Conservation (phyloP, 2,797 vertebrate genomes). For the Prunella strophiata region DNA sequence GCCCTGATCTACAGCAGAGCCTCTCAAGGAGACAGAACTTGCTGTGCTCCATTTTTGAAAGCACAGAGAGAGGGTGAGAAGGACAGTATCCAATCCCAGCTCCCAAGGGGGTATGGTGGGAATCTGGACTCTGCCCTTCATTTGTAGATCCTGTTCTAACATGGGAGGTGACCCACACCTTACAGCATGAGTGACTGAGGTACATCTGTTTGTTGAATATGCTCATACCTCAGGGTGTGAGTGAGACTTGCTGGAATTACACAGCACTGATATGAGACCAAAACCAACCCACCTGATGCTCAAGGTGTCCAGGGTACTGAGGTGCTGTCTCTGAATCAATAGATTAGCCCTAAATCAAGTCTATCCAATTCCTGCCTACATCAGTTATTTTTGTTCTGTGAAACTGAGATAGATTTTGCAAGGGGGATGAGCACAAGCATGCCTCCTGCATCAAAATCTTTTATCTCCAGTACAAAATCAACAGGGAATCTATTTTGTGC, state of each 20-base stretch:
- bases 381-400: background rate
- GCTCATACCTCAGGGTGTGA: background rate
- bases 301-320: background rate
- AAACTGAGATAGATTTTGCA: background rate
- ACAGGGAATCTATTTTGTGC: background rate
- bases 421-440: background rate
- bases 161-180: rapidly evolving
- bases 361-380: background rate
- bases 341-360: background rate
- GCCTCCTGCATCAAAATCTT: background rate
- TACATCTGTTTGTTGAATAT: background rate
- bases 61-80: background rate
- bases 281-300: background rate
- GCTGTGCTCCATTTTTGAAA: background rate
- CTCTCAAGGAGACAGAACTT: background rate
- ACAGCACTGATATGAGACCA: background rate
- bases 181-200: background rate
- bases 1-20: background rate
- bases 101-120: background rate
- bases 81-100: background rate
- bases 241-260: background rate
- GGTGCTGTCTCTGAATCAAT: background rate
- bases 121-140: background rate
- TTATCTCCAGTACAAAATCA: background rate
- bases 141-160: background rate